These are phyloP conservation scores for Acanthurus leucopareius DNA, from an alignment of 2,797 vertebrate genomes.

Conservation along the genomic window DNA sequence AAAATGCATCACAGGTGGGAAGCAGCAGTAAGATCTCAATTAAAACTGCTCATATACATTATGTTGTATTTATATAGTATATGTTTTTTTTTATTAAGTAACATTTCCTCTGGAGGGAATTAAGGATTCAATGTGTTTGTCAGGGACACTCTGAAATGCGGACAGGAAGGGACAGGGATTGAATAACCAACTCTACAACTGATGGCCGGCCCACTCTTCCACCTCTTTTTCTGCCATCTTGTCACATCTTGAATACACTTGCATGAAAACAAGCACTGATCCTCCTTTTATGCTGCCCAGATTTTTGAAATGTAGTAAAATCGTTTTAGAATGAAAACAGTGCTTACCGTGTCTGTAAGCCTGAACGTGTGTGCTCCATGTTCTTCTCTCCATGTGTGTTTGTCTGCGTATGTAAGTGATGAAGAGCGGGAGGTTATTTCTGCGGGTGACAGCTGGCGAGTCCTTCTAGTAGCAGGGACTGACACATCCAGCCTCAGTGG, in stretches of 20 bases:
- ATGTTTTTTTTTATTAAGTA: too few species aligned
- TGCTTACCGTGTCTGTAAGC: neutral
- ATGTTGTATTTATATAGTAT: too few species aligned
- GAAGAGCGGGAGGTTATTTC: constrained; percentile 43
- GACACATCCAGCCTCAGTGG: constrained; percentile 63
- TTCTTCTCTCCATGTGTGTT: neutral
- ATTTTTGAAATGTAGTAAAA: neutral
- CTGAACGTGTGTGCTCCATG: constrained; percentile 2
- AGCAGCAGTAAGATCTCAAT: too few species aligned
- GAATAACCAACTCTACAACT: too few species aligned
- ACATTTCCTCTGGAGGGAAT: too few species aligned
- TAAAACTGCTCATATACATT: too few species aligned
- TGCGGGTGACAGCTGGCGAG: constrained; percentile 67
- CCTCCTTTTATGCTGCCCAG: neutral
- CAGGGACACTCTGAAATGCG: too few species aligned
- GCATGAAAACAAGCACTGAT: neutral
- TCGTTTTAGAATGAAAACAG: neutral
- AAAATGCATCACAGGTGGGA: too few species aligned
- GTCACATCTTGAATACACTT: neutral
- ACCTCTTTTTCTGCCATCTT: neutral
- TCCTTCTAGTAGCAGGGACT: constrained; percentile 49
- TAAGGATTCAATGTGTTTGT: too few species aligned
- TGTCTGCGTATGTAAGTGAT: constrained; percentile 8
- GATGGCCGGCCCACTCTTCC: too few species aligned
- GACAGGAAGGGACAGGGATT: too few species aligned